Conservation (phyloP, 2,797 vertebrate species). For the Coregonus sp. region DNA sequence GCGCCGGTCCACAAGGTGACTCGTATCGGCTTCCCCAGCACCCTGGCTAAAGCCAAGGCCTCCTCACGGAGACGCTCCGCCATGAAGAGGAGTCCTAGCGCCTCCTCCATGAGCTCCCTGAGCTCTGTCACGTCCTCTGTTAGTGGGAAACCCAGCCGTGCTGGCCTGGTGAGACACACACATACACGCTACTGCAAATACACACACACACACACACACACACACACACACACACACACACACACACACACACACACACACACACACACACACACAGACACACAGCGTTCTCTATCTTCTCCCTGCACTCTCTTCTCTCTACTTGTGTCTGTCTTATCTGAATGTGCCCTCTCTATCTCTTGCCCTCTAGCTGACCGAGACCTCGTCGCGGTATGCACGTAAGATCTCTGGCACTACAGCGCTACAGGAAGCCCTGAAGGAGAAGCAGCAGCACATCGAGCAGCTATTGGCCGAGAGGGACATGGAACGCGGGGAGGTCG, state of each 20-base stretch:
- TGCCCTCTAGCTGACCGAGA: constrained; percentile 88
- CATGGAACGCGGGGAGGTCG: constrained; percentile 94
- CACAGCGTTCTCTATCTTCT: too few relatives aligned
- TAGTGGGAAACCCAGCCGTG: constrained; percentile 94
- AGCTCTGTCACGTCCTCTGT: constrained; percentile 95
- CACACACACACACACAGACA: too few relatives aligned
- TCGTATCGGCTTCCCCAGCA: constrained; percentile 96
- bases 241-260: too few relatives aligned
- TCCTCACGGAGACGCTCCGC: constrained; percentile 82
- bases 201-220: not conserved
- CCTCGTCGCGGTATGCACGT: constrained; percentile 92
- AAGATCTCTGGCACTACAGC: constrained; percentile 99
- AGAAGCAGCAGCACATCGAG: constrained; percentile 99
- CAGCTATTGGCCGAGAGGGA: constrained; percentile 96
- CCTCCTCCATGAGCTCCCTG: constrained; percentile 94
- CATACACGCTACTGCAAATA: not conserved
- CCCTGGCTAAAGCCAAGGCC: constrained; percentile 92
- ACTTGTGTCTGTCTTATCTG: too few relatives aligned
- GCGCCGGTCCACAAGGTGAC: constrained; percentile 98
- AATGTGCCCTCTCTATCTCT: too few relatives aligned
- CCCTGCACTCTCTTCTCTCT: too few relatives aligned
- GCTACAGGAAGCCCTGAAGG: constrained; percentile 95
- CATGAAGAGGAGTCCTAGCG: constrained; percentile 92
- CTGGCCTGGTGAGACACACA: constrained; percentile 87
- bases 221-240: too few relatives aligned